phyloP scores from a whole-genome alignment of 1,140 invertebrate species.

The Orius laevigatus region DNA sequence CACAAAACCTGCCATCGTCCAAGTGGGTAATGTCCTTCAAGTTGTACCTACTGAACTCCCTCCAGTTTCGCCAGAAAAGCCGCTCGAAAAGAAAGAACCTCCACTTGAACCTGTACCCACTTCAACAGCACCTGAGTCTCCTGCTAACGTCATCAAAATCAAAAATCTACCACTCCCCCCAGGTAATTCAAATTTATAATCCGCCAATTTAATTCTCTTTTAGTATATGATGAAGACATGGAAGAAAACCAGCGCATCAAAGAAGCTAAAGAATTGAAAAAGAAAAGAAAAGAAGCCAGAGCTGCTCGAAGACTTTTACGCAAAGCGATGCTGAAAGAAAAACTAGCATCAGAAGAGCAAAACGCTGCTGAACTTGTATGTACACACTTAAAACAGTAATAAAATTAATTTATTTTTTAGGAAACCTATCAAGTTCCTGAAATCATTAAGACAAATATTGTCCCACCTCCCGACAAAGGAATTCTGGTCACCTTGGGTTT shows the following conservation, averaged over 20 bases:
- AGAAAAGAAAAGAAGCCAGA: conserved; percentile 19
- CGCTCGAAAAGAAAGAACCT: not conserved
- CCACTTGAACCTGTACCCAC: not conserved
- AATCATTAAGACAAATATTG: not conserved
- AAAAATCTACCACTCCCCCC: conserved; percentile 1
- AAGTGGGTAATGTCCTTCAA: conserved; percentile 21
- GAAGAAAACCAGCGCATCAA: not conserved
- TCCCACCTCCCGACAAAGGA: conserved; percentile 25
- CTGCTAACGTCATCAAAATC: not conserved
- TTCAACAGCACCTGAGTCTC: not conserved
- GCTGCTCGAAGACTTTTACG: conserved; percentile 20
- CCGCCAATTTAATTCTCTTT: too few species aligned
- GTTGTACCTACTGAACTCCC: conserved; percentile 14
- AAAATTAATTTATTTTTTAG: too few species aligned
- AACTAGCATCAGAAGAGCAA: conserved; percentile 10
- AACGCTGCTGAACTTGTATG: conserved; percentile 9
- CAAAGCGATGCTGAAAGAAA: conserved; percentile 19
- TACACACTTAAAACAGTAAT: too few species aligned
- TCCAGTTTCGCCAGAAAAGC: not conserved
- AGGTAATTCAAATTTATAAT: not conserved
- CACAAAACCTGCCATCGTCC: conserved; percentile 17
- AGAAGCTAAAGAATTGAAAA: conserved; percentile 19
- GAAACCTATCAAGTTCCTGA: not conserved
- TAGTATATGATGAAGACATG: not conserved
- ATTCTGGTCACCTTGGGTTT: conserved; percentile 26